A percentile compares a stretch with the other conserved stretches of the same genome.
phyloP scores from a whole-genome alignment of 53 echinoderm and acorn worm species.

The Holothuria scabra region DNA sequence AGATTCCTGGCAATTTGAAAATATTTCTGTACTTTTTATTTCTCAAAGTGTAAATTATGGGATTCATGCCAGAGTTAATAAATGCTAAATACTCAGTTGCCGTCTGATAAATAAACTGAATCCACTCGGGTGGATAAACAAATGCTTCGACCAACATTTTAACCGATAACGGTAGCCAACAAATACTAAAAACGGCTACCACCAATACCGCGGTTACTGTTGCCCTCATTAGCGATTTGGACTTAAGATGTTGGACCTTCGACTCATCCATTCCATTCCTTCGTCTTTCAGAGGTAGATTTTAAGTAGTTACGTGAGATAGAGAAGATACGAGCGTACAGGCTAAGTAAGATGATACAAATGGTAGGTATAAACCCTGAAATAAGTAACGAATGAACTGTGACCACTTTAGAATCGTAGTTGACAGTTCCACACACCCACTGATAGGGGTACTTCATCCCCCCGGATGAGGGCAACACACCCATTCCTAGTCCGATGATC shows the following conservation, averaged over 20 bases:
- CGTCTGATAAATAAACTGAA: slow-evolving; percentile 23
- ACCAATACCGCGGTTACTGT: slow-evolving; percentile 32
- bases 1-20: not conserved
- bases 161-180: slow-evolving; percentile 26
- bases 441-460: not conserved
- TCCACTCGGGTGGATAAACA: not conserved
- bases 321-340: slow-evolving; percentile 18
- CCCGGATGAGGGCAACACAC: not conserved
- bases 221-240: slow-evolving; percentile 13
- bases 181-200: slow-evolving; percentile 25
- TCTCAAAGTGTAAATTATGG: slow-evolving; percentile 26
- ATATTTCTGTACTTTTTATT: slow-evolving; percentile 4
- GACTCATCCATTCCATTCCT: not conserved
- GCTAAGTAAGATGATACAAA: not conserved
- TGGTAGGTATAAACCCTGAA: slow-evolving; percentile 1
- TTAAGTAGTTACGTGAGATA: slow-evolving; percentile 17
- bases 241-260: not conserved
- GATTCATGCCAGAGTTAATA: slow-evolving; percentile 18
- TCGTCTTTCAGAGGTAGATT: not conserved
- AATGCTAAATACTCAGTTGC: not conserved
- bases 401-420: not conserved
- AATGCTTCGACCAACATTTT: slow-evolving; percentile 24
- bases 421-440: slow-evolving; percentile 15
- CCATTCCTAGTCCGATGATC: not conserved
- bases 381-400: not conserved